Percentiles rank a stretch among this genome's conserved stretches.
These are phyloP conservation scores for Cepaea hortensis DNA, from an alignment of 2,888 invertebrate genomes.

Conservation along the genomic window DNA sequence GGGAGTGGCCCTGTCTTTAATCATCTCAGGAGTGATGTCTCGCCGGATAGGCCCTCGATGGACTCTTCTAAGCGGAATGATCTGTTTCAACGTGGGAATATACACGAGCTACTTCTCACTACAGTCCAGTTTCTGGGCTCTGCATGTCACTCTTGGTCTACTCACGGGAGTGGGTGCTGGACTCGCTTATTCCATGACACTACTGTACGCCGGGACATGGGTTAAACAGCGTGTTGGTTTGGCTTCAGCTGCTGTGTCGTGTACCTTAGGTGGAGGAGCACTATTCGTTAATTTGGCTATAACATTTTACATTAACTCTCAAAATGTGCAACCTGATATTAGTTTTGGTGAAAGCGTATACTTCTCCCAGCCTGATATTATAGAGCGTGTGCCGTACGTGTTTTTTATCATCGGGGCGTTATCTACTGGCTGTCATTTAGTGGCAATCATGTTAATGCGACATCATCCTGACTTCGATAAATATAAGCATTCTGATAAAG, in stretches of 20 bases:
- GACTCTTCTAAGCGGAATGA: not conserved
- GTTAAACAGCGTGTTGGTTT: not conserved
- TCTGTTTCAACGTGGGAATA: not conserved
- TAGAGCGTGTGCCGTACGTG: constrained; percentile 10
- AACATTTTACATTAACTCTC: constrained; percentile 17
- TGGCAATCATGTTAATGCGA: constrained; percentile 1
- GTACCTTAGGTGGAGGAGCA: constrained; percentile 15
- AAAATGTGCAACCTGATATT: constrained; percentile 1
- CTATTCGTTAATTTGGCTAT: not conserved
- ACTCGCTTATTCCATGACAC: not conserved
- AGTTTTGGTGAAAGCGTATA: constrained; percentile 6
- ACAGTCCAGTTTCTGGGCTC: constrained; percentile 4
- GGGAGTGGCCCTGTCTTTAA: not conserved
- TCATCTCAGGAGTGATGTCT: not conserved
- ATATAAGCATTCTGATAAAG: not conserved
- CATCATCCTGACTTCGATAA: constrained; percentile 21
- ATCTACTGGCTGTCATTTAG: not conserved
- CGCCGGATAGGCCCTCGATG: not conserved
- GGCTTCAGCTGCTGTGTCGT: not conserved
- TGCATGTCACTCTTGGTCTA: constrained; percentile 17
- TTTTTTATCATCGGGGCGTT: not conserved
- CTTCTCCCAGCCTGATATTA: constrained; percentile 2
- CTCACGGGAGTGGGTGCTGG: not conserved
- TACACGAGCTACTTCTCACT: constrained; percentile 9
- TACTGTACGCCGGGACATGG: constrained; percentile 7